phyloP scores from a whole-genome alignment of 2,888 invertebrate species.

The Acleris cristana region DNA sequence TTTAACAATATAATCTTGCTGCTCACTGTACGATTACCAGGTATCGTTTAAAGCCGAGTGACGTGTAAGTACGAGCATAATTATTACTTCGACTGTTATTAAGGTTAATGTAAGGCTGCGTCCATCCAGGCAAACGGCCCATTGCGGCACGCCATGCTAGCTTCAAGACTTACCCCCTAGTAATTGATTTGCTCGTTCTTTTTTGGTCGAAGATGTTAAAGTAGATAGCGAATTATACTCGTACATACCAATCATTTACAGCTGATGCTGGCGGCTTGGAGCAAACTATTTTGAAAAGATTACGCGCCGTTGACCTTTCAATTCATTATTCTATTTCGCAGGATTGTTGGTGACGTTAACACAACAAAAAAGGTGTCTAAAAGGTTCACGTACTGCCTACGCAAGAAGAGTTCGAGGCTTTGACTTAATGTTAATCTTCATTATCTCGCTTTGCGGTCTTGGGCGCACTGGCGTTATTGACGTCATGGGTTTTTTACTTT shows the following conservation, averaged over 20 bases:
- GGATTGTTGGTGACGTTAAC: not conserved
- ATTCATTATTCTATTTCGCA: no score
- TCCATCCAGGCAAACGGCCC: not conserved
- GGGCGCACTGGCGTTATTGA: conserved; percentile 18
- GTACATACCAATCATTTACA: no score
- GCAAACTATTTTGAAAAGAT: no score
- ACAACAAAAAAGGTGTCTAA: conserved; percentile 3
- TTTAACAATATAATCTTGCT: no score
- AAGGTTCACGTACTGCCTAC: conserved; percentile 11
- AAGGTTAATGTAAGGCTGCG: conserved; percentile 23
- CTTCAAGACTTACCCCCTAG: not conserved
- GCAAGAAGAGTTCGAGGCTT: conserved; percentile 19
- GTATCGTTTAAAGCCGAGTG: not conserved
- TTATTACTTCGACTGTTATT: conserved; percentile 6
- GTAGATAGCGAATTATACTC: conserved; percentile 3
- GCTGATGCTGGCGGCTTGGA: no score
- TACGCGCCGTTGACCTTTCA: conserved; percentile 1
- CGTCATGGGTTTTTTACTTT: conserved; percentile 32
- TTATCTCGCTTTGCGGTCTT: conserved; percentile 24
- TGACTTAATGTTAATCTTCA: conserved; percentile 24
- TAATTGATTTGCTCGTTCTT: not conserved
- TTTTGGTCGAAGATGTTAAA: not conserved
- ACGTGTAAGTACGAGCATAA: conserved; percentile 2
- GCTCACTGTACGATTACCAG: conserved; percentile 2
- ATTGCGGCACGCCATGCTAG: conserved; percentile 6